Percentiles rank a stretch among this genome's conserved stretches.
phyloP scores from a whole-genome alignment of 2,113 vertebrate genomes.

The Phalacrocorax carbo region DNA sequence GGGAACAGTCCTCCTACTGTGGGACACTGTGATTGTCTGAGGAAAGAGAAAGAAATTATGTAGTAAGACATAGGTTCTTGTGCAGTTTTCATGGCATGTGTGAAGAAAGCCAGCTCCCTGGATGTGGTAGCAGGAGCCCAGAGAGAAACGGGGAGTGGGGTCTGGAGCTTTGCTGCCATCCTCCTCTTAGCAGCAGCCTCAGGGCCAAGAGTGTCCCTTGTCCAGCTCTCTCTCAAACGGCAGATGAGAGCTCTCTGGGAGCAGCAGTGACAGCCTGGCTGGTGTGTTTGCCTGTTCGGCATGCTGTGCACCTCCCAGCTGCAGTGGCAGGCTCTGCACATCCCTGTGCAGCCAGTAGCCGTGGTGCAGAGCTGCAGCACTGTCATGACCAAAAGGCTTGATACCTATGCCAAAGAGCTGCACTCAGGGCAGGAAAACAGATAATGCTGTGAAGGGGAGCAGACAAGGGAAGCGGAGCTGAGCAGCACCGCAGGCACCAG shows the following conservation, averaged over 20 bases:
- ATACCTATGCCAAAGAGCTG: background rate
- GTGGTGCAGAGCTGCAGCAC: background rate
- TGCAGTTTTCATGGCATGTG: accelerated
- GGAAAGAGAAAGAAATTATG: background rate
- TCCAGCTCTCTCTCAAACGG: background rate
- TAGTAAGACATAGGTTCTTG: background rate
- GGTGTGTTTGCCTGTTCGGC: background rate
- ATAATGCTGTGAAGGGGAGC: background rate
- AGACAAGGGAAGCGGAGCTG: background rate
- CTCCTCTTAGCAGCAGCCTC: background rate
- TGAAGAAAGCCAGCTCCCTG: background rate
- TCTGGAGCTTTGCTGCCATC: background rate
- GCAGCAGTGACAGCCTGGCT: background rate
- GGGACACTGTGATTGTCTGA: background rate
- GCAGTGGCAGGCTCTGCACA: background rate
- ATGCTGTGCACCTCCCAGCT: background rate
- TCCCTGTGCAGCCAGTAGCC: background rate
- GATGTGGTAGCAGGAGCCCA: background rate
- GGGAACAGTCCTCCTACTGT: background rate
- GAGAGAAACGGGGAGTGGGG: background rate
- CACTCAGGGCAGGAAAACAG: background rate
- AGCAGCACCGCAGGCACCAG: background rate
- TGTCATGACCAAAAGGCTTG: background rate
- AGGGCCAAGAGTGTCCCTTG: background rate
- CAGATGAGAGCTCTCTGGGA: background rate